Base-by-base conservation (phyloP, 2,113 vertebrate genomes). In the Cyphomyrus discorhynchus region DNA sequence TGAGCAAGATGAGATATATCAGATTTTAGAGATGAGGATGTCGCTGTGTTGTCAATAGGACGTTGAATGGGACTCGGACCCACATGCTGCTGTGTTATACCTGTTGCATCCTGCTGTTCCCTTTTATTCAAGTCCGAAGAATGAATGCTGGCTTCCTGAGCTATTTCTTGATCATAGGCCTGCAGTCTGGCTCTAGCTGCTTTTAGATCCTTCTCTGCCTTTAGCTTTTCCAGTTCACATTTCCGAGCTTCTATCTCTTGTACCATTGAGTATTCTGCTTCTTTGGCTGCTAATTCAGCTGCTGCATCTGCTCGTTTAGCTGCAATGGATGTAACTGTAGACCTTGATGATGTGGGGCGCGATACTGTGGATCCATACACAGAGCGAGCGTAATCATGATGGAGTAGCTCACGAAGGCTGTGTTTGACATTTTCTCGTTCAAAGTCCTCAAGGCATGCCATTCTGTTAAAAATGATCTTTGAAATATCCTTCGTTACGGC, bases 121-220 rank as follows among this genome's bases (percentile, higher is more conserved):
- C 21, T 8, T 58, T 21, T 58, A 24, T 58, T 58, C 8, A 24
- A 58, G 19, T 58, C 45, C 90, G 84, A 91, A 4, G 89, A 90
- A 27, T 92, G 74, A n/a, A 10, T 39, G 39, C 87, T 90, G 2
- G 91, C 91, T 84, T 84, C 80, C 19, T 42, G 56, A 58, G 56
- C 56, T 58, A 58, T 58, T 58, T 58, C 56, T 58, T 58, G 19
- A 58, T 24, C 56, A 58, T 58, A 58, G 56, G 21, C 56, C 56
- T 58, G 56, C 19, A 58, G 56, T 24, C 56, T 58, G 21, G 21
- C 56, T 58, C 56, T 58, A 58, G 56, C 56, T 58, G 56, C 56
- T 0, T 58, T 58, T 8, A 58, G 56, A 58, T 58, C 56, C 56
- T 58, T 58, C 56, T 58, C 56, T 58, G 21, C 56, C 56, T 58